Percentiles rank a stretch among this genome's conserved stretches.
Conservation (phyloP, 2,797 vertebrate species). For the Crotalus adamanteus region DNA sequence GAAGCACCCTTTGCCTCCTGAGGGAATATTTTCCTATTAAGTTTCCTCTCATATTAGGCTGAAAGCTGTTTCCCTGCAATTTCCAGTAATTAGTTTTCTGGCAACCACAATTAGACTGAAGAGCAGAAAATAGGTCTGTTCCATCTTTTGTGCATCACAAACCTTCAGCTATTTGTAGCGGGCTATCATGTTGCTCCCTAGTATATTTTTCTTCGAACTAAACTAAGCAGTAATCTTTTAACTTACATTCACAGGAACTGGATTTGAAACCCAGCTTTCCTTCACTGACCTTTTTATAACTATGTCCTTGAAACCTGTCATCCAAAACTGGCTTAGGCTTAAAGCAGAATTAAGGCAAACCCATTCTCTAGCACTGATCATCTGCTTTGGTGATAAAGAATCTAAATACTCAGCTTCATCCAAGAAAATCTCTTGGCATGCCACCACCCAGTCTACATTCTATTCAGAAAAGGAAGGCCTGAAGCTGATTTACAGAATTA, state of each 20-base stretch:
- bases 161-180: background rate
- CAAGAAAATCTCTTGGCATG: background rate
- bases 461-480: background rate
- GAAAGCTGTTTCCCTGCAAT: background rate
- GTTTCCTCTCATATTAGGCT: background rate
- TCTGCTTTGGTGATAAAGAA: background rate
- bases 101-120: background rate
- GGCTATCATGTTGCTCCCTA: background rate
- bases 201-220: background rate
- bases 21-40: background rate
- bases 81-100: background rate
- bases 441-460: background rate
- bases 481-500: background rate
- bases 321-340: background rate
- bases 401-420: background rate
- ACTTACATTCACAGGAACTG: background rate
- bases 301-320: background rate
- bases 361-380: background rate
- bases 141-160: background rate
- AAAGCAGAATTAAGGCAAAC: background rate
- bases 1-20: background rate
- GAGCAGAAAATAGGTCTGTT: background rate
- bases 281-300: background rate
- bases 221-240: background rate
- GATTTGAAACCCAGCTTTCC: background rate